phyloP scores from a whole-genome alignment of 2,888 invertebrate genomes.

The Spatulosminthurus flaviceps region DNA sequence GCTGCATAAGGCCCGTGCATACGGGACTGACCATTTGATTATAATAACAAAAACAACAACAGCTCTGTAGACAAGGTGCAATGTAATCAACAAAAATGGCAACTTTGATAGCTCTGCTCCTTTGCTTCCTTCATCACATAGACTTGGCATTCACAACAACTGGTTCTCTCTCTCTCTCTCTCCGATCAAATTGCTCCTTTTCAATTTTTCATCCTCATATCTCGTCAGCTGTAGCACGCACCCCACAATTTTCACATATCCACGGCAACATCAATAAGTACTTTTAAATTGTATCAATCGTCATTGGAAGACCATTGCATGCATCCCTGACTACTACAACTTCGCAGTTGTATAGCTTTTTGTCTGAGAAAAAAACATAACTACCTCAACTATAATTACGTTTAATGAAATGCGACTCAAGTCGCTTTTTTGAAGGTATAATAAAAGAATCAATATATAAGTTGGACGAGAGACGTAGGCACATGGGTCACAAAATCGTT shows the following conservation, averaged over 20 bases:
- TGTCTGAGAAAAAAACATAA: neutral
- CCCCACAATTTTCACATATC: slow-evolving; percentile 7
- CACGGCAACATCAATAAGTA: slow-evolving; percentile 31
- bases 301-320: neutral
- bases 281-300: slow-evolving; percentile 4
- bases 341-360: neutral
- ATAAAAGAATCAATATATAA: slow-evolving; percentile 2
- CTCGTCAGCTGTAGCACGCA: slow-evolving; percentile 3
- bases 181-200: slow-evolving; percentile 16
- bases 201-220: slow-evolving; percentile 18
- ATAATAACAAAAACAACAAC: neutral
- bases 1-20: no score
- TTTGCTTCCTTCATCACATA: neutral
- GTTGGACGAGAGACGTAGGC: neutral
- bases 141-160: slow-evolving; percentile 16
- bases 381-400: slow-evolving; percentile 36
- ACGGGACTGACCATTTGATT: neutral
- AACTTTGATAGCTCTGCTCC: slow-evolving; percentile 35
- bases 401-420: slow-evolving; percentile 18
- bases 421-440: neutral
- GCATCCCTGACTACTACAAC: no score
- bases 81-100: slow-evolving; percentile 15
- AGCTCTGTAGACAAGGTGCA: neutral
- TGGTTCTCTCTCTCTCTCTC: no score
- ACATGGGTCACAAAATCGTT: slow-evolving; percentile 8